phyloP scores from a whole-genome alignment of 2,888 invertebrate species.

The Melanchra persicariae region DNA sequence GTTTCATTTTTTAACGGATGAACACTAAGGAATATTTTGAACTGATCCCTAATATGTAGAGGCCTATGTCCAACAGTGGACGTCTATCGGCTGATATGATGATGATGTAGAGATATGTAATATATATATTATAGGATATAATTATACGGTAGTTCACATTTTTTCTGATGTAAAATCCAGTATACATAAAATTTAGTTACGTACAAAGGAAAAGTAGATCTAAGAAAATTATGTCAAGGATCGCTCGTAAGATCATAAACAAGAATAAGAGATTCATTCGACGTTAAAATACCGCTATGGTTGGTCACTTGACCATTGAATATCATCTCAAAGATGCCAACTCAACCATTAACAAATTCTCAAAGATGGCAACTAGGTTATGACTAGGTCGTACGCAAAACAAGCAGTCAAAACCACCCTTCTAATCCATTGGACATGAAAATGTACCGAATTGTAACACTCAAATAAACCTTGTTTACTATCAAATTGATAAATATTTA shows the following conservation, averaged over 20 bases:
- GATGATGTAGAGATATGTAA: too few species aligned
- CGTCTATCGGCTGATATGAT: too few species aligned
- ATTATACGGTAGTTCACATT: too few species aligned
- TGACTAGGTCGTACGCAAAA: not conserved
- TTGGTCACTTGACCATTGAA: too few species aligned
- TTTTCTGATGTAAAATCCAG: too few species aligned
- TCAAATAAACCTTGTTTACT: conserved; percentile 23
- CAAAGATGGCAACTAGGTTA: not conserved
- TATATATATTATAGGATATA: too few species aligned
- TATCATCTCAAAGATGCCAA: not conserved
- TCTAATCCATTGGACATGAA: conserved; percentile 1
- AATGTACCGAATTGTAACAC: conserved; percentile 10
- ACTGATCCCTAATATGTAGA: too few species aligned
- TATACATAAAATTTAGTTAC: too few species aligned
- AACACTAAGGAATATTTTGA: too few species aligned
- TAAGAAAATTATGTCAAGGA: not conserved
- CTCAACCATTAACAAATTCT: not conserved
- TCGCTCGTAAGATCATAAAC: not conserved
- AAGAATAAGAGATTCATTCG: not conserved
- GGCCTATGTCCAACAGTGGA: too few species aligned
- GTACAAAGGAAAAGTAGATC: too few species aligned
- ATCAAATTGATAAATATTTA: conserved; percentile 58
- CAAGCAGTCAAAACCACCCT: not conserved
- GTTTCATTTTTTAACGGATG: too few species aligned
- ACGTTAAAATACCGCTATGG: not conserved